A percentile compares a stretch with the other conserved stretches of the same genome.
phyloP scores from a whole-genome alignment of 2,797 vertebrate genomes.

The Telmatherina bonti region DNA sequence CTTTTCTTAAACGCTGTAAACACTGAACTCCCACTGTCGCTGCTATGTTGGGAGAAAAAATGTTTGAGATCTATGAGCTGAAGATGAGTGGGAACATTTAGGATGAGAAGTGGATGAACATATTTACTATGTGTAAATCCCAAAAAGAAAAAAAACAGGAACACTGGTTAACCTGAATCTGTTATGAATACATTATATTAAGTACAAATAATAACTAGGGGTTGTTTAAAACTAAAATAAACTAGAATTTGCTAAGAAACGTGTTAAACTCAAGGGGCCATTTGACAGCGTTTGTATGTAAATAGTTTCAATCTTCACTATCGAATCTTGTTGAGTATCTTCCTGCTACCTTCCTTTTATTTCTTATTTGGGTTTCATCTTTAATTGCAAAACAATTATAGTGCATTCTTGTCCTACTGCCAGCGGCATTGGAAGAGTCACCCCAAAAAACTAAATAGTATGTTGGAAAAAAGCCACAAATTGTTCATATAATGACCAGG shows the following conservation, averaged over 20 bases:
- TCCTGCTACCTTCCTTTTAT: neutral
- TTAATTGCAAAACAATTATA: conserved; percentile 6
- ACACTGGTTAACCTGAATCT: no score
- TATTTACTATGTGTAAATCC: neutral
- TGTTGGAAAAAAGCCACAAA: conserved; percentile 1
- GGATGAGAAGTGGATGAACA: neutral
- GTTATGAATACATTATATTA: neutral
- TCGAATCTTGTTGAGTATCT: neutral
- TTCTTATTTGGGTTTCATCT: neutral
- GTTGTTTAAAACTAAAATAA: neutral
- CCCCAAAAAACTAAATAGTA: neutral
- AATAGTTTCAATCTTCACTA: neutral
- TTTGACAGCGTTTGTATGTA: no score
- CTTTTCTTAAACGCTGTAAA: neutral
- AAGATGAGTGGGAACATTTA: no score
- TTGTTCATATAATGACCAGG: no score
- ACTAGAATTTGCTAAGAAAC: neutral
- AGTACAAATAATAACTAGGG: neutral
- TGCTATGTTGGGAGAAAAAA: neutral
- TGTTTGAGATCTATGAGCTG: neutral
- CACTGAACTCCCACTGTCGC: neutral
- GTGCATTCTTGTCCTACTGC: neutral
- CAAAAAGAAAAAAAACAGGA: neutral
- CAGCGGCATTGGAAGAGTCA: neutral
- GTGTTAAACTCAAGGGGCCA: no score